phyloP scores from a whole-genome alignment of 2,888 invertebrate genomes.

The Oxystoma pomonae region DNA sequence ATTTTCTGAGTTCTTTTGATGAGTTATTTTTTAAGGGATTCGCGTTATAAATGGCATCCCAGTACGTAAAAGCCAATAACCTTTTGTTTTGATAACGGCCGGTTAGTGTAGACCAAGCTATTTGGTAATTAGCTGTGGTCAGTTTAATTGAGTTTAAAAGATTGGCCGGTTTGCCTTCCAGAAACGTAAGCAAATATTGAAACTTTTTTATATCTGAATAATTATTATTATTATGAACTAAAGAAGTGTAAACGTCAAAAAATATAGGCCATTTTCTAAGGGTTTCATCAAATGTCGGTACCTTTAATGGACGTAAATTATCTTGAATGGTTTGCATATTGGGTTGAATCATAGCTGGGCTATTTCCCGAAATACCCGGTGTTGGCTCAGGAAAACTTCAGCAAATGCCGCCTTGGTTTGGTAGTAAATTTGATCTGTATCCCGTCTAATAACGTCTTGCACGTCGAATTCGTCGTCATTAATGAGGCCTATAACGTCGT shows the following conservation, averaged over 20 bases:
- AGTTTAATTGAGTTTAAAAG: neutral
- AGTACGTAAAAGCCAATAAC: neutral
- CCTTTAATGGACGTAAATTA: neutral
- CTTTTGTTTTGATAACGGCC: conserved; percentile 2
- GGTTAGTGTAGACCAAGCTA: neutral
- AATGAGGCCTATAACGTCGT: no score
- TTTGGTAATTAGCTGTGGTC: neutral
- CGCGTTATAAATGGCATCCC: neutral
- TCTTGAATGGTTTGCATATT: neutral
- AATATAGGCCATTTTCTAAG: neutral
- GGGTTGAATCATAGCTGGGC: neutral
- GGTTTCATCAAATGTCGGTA: neutral
- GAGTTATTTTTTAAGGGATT: neutral
- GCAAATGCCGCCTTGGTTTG: neutral
- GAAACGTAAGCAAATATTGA: neutral
- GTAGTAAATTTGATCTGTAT: neutral
- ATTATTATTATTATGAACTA: neutral
- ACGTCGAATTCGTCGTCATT: no score
- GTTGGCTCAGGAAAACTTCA: neutral
- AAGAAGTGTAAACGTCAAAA: neutral
- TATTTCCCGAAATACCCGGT: neutral
- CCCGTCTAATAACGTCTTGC: neutral
- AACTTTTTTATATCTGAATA: neutral
- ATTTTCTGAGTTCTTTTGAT: neutral
- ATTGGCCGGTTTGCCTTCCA: neutral